A percentile compares a stretch with the other conserved stretches of the same genome.
Evolutionary conservation across 1,140 invertebrate species (phyloP).

Genomic region (Tribolium castaneum): DNA sequence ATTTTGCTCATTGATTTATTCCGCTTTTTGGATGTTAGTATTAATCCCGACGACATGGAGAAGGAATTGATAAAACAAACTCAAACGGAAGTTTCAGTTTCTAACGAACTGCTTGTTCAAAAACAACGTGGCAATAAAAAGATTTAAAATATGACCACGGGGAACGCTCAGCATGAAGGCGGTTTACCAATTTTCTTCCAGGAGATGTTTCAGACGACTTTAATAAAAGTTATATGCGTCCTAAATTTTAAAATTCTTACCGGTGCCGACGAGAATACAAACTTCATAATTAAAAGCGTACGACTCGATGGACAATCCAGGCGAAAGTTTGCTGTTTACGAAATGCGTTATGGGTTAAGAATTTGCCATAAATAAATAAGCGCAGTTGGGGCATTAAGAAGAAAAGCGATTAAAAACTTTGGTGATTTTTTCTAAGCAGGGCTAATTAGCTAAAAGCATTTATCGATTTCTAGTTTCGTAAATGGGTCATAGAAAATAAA

Average conservation of each 20-base stretch:
- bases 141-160: slow-evolving; percentile 34
- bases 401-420: not conserved
- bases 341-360: not conserved
- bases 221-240: slow-evolving; percentile 30
- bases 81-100: not conserved
- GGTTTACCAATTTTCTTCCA: slow-evolving; percentile 31
- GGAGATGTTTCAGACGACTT: slow-evolving; percentile 28
- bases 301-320: not conserved
- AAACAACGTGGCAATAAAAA: slow-evolving; percentile 32
- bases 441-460: not conserved
- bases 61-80: slow-evolving; percentile 13
- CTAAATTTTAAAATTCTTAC: slow-evolving; percentile 10
- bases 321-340: no score
- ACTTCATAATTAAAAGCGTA: slow-evolving; percentile 14
- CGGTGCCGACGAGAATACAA: not conserved
- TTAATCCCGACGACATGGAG: not conserved
- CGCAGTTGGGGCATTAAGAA: not conserved
- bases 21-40: not conserved
- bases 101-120: slow-evolving; percentile 18
- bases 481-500: not conserved
- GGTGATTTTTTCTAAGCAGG: not conserved
- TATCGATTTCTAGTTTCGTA: not conserved
- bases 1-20: slow-evolving; percentile 19
- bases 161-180: slow-evolving; percentile 27
- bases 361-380: not conserved